A percentile compares a stretch with the other conserved stretches of the same genome.
Evolutionary conservation across 2,888 invertebrate species (phyloP).

Genomic region (Sicus ferrugineus): DNA sequence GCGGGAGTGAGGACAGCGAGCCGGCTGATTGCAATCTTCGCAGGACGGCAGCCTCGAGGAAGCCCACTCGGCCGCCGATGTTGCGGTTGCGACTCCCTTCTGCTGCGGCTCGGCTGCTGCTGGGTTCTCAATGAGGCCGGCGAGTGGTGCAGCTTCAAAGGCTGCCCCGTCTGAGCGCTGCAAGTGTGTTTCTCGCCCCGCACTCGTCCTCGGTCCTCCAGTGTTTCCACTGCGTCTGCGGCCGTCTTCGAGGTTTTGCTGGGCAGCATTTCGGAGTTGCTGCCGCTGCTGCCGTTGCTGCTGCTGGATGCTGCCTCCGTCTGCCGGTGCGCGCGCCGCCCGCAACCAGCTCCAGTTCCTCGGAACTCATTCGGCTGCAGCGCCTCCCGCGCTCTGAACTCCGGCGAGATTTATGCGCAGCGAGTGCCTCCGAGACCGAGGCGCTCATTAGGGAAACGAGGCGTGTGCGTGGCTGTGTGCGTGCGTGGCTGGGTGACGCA

Average conservation of each 20-base stretch:
- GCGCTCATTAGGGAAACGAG: slow-evolving; percentile 25
- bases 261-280: slow-evolving; percentile 7
- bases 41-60: slow-evolving; percentile 7
- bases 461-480: background rate
- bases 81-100: background rate
- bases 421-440: background rate
- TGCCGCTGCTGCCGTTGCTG: background rate
- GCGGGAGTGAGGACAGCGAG: slow-evolving; percentile 29
- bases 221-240: slow-evolving; percentile 3
- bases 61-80: background rate
- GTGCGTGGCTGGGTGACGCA: background rate
- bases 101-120: background rate
- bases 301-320: background rate
- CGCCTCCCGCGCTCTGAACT: background rate
- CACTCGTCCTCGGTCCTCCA: too few relatives aligned
- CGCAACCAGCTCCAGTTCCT: slow-evolving; percentile 14
- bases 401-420: slow-evolving; percentile 12
- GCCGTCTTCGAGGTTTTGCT: slow-evolving; percentile 13
- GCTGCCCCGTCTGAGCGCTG: background rate
- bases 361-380: slow-evolving; percentile 13
- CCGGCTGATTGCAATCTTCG: slow-evolving; percentile 26
- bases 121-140: slow-evolving; percentile 14
- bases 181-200: background rate
- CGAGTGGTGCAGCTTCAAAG: slow-evolving; percentile 19
- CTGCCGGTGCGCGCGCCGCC: background rate